Base-by-base conservation (phyloP, 1,140 invertebrate genomes). In the Sweltsa coloradensis region DNA sequence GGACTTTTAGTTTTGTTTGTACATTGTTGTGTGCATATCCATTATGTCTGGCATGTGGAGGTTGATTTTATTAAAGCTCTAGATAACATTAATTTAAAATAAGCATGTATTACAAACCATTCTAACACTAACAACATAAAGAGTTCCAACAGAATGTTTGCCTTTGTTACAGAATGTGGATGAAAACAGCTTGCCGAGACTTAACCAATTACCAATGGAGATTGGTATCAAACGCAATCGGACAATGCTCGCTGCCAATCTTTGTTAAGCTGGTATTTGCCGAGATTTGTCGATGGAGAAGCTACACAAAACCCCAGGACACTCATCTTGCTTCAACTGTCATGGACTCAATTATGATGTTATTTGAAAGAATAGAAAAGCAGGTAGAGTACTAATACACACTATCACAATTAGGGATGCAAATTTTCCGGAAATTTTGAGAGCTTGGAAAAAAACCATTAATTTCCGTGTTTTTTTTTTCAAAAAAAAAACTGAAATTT, bases 241-340 rank as follows among this genome's bases (percentile, higher is more conserved):
- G 79, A 9, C 85, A 89, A 57, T 99, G 95, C 61, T 97, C 92
- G 3, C 67, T 97, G 36, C 95, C 95, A 0, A 92, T 99, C 27
- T 98, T 97, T 60, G 90, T 98, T 0, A 98, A 98, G 68, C 68
- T 99, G 16, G 91, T 97, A 0, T 94, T 93, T 67, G 91, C 91
- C 7, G 92, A 97, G 69, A 89, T 97, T 9, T 94, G 89, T 60
- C 71, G 91, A 45, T 98, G 95, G 95, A 79, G 92, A 40, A 97
- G 92, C 49, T 98, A 97, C 61, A 95, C 91, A 0, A 89, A 89
- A 62, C 85, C 89, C 0, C 83, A 89, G 51, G 89, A 93, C 54
- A 96, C 91, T 0, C 81, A 88, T 56, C 68, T 97, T 27, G 90
- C 92, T 0, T 88, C 85, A 22, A 95, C 89, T 5, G 93, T 98